phyloP scores from a whole-genome alignment of 2,888 invertebrate species.

The Torymus tubicola region DNA sequence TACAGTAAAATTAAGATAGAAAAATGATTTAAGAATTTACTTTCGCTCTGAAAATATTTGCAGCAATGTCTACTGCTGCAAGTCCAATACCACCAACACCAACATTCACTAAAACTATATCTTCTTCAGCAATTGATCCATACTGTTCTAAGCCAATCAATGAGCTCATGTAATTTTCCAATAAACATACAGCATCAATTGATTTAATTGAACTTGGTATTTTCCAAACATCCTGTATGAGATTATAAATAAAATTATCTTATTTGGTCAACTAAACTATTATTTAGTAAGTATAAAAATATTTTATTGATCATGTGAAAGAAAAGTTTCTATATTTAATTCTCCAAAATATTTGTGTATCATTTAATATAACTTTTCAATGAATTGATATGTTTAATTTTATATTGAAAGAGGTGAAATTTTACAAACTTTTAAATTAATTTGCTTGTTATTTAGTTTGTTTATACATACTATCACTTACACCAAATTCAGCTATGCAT shows the following conservation, averaged over 20 bases:
- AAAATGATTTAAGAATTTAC: constrained; percentile 70
- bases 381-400: too few species aligned
- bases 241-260: constrained; percentile 8
- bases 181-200: constrained; percentile 79
- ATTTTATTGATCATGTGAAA: not conserved
- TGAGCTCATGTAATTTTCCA: constrained; percentile 82
- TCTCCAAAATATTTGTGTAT: too few species aligned
- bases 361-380: too few species aligned
- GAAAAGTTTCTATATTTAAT: too few species aligned
- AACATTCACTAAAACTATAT: constrained; percentile 82
- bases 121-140: constrained; percentile 77
- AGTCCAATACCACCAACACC: constrained; percentile 82
- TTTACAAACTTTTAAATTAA: not conserved
- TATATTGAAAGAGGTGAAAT: not conserved
- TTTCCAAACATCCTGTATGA: constrained; percentile 79
- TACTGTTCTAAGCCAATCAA: constrained; percentile 80
- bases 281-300: constrained; percentile 4
- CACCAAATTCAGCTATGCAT: constrained; percentile 77
- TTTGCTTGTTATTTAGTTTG: not conserved
- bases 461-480: constrained; percentile 59
- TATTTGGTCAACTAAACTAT: not conserved
- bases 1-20: not conserved
- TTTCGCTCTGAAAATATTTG: constrained; percentile 82
- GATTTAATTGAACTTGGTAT: constrained; percentile 78
- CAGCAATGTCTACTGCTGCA: constrained; percentile 84